phyloP scores from a whole-genome alignment of 2,888 invertebrate genomes.

The Cylindroiulus punctatus region DNA sequence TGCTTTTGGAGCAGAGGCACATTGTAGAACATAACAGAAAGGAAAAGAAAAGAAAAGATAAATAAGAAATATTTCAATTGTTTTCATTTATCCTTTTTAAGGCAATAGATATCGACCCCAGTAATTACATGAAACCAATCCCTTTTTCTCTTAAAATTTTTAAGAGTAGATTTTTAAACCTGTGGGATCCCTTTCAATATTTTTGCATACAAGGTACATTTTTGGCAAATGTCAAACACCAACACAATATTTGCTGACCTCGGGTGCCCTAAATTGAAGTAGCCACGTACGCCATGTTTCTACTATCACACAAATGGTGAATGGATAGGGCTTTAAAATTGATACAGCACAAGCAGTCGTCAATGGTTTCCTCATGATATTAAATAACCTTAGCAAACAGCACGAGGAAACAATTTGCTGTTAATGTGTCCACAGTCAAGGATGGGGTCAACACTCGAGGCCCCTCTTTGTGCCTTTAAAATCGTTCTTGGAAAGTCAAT shows the following conservation, averaged over 20 bases:
- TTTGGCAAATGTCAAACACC: background rate
- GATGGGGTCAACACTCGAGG: conserved; percentile 40
- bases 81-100: too few species aligned
- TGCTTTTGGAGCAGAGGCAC: too few species aligned
- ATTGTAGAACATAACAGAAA: too few species aligned
- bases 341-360: background rate
- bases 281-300: background rate
- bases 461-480: conserved; percentile 43
- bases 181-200: too few species aligned
- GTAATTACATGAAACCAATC: too few species aligned
- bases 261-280: background rate
- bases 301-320: background rate
- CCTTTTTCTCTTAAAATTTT: too few species aligned
- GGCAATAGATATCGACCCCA: too few species aligned
- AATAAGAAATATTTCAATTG: too few species aligned
- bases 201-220: background rate
- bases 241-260: background rate
- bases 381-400: conserved; percentile 25
- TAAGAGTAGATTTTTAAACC: too few species aligned
- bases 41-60: too few species aligned
- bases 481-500: background rate
- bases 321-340: background rate
- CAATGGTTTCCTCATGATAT: background rate
- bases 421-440: conserved; percentile 39
- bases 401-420: conserved; percentile 45